These are phyloP conservation scores for Fulmarus glacialis DNA, from an alignment of 2,113 vertebrate genomes.

Conservation along the genomic window DNA sequence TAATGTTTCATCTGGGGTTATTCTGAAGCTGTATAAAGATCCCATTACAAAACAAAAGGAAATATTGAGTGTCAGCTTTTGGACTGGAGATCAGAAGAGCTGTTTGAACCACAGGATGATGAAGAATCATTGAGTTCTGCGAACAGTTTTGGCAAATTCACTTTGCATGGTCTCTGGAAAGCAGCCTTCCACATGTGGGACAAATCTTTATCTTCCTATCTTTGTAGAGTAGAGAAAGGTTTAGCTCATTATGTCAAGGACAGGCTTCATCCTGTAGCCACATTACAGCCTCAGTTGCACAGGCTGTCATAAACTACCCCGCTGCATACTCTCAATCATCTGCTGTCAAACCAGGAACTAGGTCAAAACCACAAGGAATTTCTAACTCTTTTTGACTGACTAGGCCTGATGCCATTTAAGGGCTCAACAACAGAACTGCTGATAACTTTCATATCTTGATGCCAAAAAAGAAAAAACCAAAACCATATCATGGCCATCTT, in stretches of 20 bases:
- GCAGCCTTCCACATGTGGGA: conserved; percentile 22
- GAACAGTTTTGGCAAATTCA: conserved; percentile 10
- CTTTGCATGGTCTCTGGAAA: conserved; percentile 17
- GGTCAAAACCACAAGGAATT: conserved; percentile 58
- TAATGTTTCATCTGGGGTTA: conserved; percentile 1
- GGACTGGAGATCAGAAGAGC: conserved; percentile 40
- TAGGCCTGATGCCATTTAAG: conserved; percentile 12
- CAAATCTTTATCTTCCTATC: conserved; percentile 13
- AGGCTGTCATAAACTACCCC: background rate
- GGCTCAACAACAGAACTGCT: background rate
- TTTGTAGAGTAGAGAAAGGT: background rate
- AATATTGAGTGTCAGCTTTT: conserved; percentile 2
- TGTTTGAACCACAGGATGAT: conserved; percentile 6
- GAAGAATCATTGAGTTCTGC: conserved; percentile 9
- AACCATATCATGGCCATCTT: conserved; percentile 39
- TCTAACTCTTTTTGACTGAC: background rate
- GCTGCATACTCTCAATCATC: background rate
- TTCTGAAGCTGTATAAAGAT: conserved; percentile 24
- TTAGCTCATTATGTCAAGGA: background rate
- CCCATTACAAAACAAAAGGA: background rate
- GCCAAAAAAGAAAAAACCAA: background rate
- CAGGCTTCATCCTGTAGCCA: background rate
- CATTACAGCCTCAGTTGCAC: background rate
- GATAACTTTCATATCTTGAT: conserved; percentile 18
- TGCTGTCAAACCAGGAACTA: conserved; percentile 27